Evolutionary conservation across 2,797 vertebrate species (phyloP).

Genomic region (Cryptoprocta ferox): DNA sequence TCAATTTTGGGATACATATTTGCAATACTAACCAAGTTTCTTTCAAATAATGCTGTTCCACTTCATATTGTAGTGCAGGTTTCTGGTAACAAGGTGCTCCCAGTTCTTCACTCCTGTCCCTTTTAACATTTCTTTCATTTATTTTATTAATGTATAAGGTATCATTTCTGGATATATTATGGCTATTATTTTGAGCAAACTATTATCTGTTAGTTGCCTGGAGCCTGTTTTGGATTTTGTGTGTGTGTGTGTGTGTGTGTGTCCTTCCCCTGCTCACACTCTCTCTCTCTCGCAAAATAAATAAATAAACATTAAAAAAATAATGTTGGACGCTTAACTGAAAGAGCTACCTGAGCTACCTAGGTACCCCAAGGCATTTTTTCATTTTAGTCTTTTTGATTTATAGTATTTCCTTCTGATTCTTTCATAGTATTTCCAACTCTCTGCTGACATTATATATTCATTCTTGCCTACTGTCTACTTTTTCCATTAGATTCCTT

Average conservation of each 20-base stretch:
- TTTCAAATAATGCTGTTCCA: neutral
- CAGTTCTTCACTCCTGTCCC: neutral
- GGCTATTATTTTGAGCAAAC: neutral
- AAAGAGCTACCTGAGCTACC: too few species aligned
- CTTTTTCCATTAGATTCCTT: neutral
- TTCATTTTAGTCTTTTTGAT: neutral
- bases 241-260: too few species aligned
- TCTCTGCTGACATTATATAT: neutral
- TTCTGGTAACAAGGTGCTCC: neutral
- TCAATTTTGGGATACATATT: neutral
- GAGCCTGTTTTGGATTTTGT: too few species aligned
- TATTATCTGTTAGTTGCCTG: neutral
- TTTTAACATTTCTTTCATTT: neutral
- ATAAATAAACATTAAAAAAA: too few species aligned
- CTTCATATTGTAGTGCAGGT: neutral
- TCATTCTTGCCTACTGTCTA: neutral
- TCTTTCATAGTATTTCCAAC: neutral
- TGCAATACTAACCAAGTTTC: neutral
- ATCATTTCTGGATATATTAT: neutral
- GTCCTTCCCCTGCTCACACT: too few species aligned
- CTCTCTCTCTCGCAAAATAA: too few species aligned
- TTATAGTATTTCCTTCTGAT: neutral
- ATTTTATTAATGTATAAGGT: neutral
- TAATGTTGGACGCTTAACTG: too few species aligned
- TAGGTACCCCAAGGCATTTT: neutral